Base-by-base conservation (phyloP, 2,797 vertebrate genomes). In the Corythornis leucogaster region DNA sequence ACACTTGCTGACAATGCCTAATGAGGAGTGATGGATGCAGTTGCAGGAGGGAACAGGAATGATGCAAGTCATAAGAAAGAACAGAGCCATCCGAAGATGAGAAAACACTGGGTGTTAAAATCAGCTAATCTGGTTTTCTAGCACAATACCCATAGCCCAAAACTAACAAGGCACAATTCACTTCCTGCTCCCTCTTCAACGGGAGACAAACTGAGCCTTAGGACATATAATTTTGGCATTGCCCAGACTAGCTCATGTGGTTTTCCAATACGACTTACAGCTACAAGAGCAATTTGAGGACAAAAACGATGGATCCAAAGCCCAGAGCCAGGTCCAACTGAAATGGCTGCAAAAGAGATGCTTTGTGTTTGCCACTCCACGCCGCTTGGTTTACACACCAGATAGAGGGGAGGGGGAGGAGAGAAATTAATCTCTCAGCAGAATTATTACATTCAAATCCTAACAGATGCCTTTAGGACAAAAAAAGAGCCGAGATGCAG, bases 391-490 rank as follows among this genome's bases (percentile, higher is more conserved):
- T 91, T 58, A 64, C 22, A 66, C 19, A 17, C 0, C 2, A 71
- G 61, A 53, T 80, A 66, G 1, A 19, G 45, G 45, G 25, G 70
- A 2, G 6, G 51, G 40, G 57, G 74, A 87, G n/a, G 35, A 86
- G 42, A 88, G 24, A 85, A 94, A 93, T 81, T 89, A 74, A 94
- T 78, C 80, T 92, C 82, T 92, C 3, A 1, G 73, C 43, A 92
- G 81, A 95, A 94, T 73, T 90, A 69, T 33, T 40, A 76, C n/a
- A 90, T 80, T 85, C 69, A 85, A 94, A 94, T 82, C 62, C 53
- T 54, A 93, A 85, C 54, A 78, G 84, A 95, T 79, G 93, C 86
- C 75, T 69, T 80, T 50, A 83, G 54, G 78, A 92, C 90, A 93
- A 87, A 90, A 38, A 53, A 92, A 77, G 33, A 87, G 51, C 66